Evolutionary conservation across 2,113 vertebrate genomes (phyloP), one percentile per base, ranked within the genome.

Genomic region (Apus apus): DNA sequence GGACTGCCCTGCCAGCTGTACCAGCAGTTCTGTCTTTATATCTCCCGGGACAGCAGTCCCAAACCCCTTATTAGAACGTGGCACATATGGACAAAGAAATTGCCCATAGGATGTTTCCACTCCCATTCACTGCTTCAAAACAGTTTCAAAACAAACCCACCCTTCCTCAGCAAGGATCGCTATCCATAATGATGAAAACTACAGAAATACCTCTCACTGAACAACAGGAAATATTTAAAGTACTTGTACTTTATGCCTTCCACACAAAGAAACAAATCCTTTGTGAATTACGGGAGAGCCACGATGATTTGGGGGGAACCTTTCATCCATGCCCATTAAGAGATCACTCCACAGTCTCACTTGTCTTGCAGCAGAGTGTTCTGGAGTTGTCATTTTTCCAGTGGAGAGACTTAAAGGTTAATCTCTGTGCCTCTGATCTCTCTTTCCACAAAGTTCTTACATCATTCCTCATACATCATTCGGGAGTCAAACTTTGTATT

Each of bases 351-450:
- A 53, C 4, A 14, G 82, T 36, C 45, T 82, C 82, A 2, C 68
- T 53, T 16, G 82, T 72, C 66, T 85, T 0, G 1, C 7, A 87
- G 66, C 58, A 71, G 34, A 73, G 51, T 2, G 62, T 26, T 89
- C 58, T 48, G 73, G 72, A 86, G 46, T 62, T 84, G 82, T 65
- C 71, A 67, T 53, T 87, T 72, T 75, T 79, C 75, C 85, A 80
- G 7, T 3, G 43, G 20, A 70, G 87, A 83, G 67, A 91, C 54
- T 67, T 23, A 45, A 36, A 91, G 86, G 65, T 81, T 94, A 89
- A 93, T 95, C 89, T 93, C 89, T 29, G 46, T 29, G 85, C 34
- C 87, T 97, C 95, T 91, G 85, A 95, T 96, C 94, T 43, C 40
- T 43, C 40, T 94, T 57, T 93, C 48, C 72, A 65, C 51, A 70